Base-by-base conservation (phyloP, 2,797 vertebrate species). In the Centropyge bicolor region DNA sequence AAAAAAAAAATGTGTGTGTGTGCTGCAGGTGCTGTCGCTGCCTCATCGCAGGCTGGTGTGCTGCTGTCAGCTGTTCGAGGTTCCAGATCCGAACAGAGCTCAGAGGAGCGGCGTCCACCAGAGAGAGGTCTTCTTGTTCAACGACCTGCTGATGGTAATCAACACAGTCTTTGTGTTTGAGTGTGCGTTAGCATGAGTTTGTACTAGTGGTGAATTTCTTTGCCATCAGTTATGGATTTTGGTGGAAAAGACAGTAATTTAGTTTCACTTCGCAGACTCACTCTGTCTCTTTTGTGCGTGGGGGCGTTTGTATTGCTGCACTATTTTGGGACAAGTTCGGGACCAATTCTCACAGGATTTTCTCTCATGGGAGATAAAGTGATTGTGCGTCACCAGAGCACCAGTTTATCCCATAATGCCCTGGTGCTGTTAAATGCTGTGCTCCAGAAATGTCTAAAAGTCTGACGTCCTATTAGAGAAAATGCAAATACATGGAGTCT, bases 81-180 rank as follows among this genome's bases (percentile, higher is more conserved):
- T 98, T 62, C 97, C 97, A 0, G 97, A 98, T 91, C 96, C 97
- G 16, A 98, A 98, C 90, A 93, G 97, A 52, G 97, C 96, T 8
- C 97, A 98, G 87, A 93, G 97, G 79, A 95, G 97, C 70, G 97
- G 97, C 38, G 92, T 98, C 65, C 97, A 98, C 92, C 97, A 98
- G 91, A 94, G 97, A 69, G 97, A 98, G 88, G 97, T 98, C 83
- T 98, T 98, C 94, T 97, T 98, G 87, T 98, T 98, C 95, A 98
- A 98, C 20, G 97, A 98, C 94, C 95, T 98, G 59, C 94, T 98
- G 46, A 97, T 98, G 97, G 97, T 98, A 94, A 75, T 4, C 6
- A 22, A 64, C 31, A 11, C 38, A 0, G 36, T 20, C 11, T 69
- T 0, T 68, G 38, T 70, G 57, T 56, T 40, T 61, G 20, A 52